Conservation (phyloP, 2,888 invertebrate species). For the Diaphora mendica region DNA sequence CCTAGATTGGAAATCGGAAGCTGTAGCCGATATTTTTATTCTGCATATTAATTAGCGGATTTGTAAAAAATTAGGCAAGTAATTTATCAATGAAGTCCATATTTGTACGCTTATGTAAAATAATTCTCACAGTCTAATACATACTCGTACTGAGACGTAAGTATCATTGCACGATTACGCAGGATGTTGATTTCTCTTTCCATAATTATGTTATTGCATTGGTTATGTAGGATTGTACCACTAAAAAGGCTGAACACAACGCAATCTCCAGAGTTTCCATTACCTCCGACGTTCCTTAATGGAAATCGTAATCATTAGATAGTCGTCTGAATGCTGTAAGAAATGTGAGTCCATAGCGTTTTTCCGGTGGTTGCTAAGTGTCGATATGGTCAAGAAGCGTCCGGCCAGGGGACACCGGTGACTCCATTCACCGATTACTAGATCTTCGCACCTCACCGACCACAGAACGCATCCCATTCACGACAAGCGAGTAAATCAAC, state of each 20-base stretch:
- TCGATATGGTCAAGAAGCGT: conserved; percentile 45
- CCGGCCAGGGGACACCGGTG: conserved; percentile 57
- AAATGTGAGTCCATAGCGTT: conserved; percentile 60
- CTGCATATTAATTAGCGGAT: conserved; percentile 40
- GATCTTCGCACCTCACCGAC: conserved; percentile 81
- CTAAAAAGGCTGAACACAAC: conserved; percentile 28
- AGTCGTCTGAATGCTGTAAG: conserved; percentile 54
- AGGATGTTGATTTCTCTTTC: conserved; percentile 51
- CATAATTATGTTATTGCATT: conserved; percentile 34
- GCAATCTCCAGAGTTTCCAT: conserved; percentile 40
- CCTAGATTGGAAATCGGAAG: conserved; percentile 49
- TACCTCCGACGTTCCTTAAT: conserved; percentile 44
- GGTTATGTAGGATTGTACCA: conserved; percentile 34
- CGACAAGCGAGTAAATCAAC: conserved; percentile 82
- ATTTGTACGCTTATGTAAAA: conserved; percentile 15
- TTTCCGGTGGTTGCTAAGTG: conserved; percentile 57
- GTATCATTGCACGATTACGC: conserved; percentile 29
- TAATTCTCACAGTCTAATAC: conserved; percentile 2
- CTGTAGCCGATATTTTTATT: conserved; percentile 36
- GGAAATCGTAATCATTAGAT: conserved; percentile 33
- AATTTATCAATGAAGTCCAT: conserved; percentile 21
- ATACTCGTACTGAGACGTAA: conserved; percentile 3
- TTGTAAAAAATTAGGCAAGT: conserved; percentile 20
- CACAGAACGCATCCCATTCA: conserved; percentile 84
- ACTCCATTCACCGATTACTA: conserved; percentile 78